Evolutionary conservation across 2,888 invertebrate genomes (phyloP).

Genomic region (Mimachlamys varia): DNA sequence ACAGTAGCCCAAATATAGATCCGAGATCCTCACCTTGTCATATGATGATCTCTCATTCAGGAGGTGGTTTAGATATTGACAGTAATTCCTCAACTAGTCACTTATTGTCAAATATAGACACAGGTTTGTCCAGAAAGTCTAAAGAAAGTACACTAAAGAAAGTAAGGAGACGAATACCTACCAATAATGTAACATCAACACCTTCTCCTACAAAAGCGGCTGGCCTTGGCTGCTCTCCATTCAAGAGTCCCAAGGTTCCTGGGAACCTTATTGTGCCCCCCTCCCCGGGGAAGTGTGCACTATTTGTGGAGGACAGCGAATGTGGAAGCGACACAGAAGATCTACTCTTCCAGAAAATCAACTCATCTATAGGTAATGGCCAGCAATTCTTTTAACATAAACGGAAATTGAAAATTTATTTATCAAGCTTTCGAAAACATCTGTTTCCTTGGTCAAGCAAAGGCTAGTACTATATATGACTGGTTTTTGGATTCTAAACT

Average conservation of each 20-base stretch:
- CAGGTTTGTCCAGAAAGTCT: not conserved
- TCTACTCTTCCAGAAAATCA: not conserved
- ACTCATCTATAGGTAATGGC: not conserved
- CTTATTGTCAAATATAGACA: not conserved
- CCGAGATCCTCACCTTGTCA: not conserved
- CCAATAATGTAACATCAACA: not conserved
- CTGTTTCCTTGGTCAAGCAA: too few relatives aligned
- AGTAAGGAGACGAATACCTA: slow-evolving; percentile 6
- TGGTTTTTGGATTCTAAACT: too few relatives aligned
- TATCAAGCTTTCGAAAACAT: too few relatives aligned
- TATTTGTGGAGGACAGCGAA: not conserved
- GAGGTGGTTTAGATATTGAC: not conserved
- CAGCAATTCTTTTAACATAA: too few relatives aligned
- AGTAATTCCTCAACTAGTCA: not conserved
- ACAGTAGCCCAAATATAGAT: not conserved
- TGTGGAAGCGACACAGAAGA: slow-evolving; percentile 3
- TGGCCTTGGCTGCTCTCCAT: not conserved
- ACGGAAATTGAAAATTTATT: too few relatives aligned
- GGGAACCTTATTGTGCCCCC: not conserved
- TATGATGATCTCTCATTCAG: not conserved
- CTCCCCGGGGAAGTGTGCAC: not conserved
- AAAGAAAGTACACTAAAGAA: not conserved
- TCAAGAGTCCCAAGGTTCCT: not conserved
- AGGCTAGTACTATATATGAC: too few relatives aligned
- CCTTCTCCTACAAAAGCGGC: not conserved